Base-by-base conservation (phyloP, 1,140 invertebrate genomes). In the Brachionus koreanus region DNA sequence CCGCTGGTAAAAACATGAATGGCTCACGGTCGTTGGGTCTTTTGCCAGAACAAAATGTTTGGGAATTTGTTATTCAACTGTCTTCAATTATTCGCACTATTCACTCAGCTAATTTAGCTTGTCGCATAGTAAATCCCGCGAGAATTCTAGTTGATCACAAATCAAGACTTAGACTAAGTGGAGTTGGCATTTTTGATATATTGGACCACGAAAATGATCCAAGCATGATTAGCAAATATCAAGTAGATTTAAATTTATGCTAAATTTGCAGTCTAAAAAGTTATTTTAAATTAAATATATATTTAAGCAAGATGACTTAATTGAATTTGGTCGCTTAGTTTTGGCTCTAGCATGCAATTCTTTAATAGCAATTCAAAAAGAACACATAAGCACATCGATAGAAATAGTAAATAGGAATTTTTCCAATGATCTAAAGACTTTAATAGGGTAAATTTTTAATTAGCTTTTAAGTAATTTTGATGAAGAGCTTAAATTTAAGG, bases 61-160 rank as follows among this genome's bases (percentile, higher is more conserved):
- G 97, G 96, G 94, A 93, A 83, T 95, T 97, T 83, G 92, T 98
- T 29, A 95, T 98, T 69, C 96, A 98, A 89, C 89, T 98, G 63
- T 97, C 94, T 43, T 94, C 95, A n/a, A 95, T 95, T 3, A 89
- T 98, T 61, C 90, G 96, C 52, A 92, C 93, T 65, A 94, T 98
- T 85, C 97, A 98, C 88, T 92, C 93, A 75, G 93, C 93, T 83
- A 92, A 90, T 19, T 86, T 92, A 16, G 90, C 91, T 13, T 72
- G 83, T 39, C 63, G 57, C 19, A 49, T 72, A 37, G 29, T 83
- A 12, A 82, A 82, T 57, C 29, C 49, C 3, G 75, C 82, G 9
- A 29, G 82, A 57, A 63, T 75, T 13, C 23, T 75, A 23, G 72
- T 74, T 12, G 67, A 83, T 67, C 46, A 75, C 43, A 57, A 75